Evolutionary conservation across 2,888 invertebrate species (phyloP).

Genomic region (Aricia artaxerxes): DNA sequence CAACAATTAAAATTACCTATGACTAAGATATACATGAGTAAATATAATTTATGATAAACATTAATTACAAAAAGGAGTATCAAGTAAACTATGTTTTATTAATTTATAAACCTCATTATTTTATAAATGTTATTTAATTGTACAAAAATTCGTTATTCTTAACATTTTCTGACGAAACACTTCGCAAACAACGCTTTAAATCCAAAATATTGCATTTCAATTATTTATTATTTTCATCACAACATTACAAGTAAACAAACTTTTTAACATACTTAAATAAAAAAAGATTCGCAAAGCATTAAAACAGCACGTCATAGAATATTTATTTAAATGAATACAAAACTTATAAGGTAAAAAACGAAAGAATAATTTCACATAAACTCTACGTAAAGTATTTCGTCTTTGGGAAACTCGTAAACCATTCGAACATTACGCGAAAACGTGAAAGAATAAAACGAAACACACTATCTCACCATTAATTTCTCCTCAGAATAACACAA

Average conservation of each 20-base stretch:
- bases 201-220: not conserved
- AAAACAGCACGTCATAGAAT: not conserved
- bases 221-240: not conserved
- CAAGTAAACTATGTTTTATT: too few relatives aligned
- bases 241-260: constrained; percentile 20
- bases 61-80: too few relatives aligned
- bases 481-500: constrained; percentile 13
- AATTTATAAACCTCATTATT: too few relatives aligned
- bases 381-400: constrained; percentile 28
- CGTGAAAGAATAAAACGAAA: constrained; percentile 13
- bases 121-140: not conserved
- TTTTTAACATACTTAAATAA: not conserved
- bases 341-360: constrained; percentile 3
- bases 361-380: constrained; percentile 15
- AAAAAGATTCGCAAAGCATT: not conserved
- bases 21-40: not conserved
- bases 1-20: not conserved
- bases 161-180: not conserved
- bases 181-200: not conserved
- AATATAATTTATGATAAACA: not conserved
- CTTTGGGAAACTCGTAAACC: constrained; percentile 30
- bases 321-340: not conserved
- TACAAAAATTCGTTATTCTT: not conserved
- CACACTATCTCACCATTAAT: constrained; percentile 14
- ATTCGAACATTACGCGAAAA: constrained; percentile 19